These are phyloP conservation scores for Sebastes minor DNA, from an alignment of 2,797 vertebrate species.

Conservation along the genomic window DNA sequence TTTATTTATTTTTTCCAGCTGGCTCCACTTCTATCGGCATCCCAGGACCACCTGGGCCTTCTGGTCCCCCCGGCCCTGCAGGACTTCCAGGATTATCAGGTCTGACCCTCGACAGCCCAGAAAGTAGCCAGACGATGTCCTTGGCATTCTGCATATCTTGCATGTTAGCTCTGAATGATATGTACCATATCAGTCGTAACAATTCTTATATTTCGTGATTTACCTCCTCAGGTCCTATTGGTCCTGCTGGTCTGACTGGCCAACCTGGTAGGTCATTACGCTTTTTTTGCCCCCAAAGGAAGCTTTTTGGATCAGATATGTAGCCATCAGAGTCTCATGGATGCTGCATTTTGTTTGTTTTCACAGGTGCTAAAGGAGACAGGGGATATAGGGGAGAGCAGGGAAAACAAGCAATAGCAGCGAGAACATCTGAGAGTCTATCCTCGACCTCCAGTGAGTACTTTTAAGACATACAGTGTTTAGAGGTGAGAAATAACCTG, in stretches of 20 bases:
- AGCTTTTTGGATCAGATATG: neutral
- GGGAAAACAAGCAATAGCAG: constrained; percentile 79
- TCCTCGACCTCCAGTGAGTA: constrained; percentile 69
- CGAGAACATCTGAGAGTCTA: constrained; percentile 69
- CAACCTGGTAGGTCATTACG: constrained; percentile 83
- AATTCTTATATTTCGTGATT: neutral
- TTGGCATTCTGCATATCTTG: neutral
- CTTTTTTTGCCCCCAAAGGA: neutral
- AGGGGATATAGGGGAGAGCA: constrained; percentile 85
- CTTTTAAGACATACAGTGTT: neutral
- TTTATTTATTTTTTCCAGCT: constrained; percentile 76
- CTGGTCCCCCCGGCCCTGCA: constrained; percentile 87
- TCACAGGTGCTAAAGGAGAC: constrained; percentile 85
- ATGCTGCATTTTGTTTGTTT: constrained; percentile 1
- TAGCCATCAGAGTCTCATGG: neutral
- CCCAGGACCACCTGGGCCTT: constrained; percentile 90
- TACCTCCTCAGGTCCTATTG: constrained; percentile 86
- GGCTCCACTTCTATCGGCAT: constrained; percentile 84
- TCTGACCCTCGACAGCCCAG: constrained; percentile 42
- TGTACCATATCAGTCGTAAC: neutral
- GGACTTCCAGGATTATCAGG: constrained; percentile 93
- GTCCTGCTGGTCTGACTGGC: constrained; percentile 94
- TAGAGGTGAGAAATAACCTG: neutral
- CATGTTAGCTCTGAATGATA: neutral
- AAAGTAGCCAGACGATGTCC: neutral